Base-by-base conservation (phyloP, 2,113 vertebrate species). In the Neotoma lepida region DNA sequence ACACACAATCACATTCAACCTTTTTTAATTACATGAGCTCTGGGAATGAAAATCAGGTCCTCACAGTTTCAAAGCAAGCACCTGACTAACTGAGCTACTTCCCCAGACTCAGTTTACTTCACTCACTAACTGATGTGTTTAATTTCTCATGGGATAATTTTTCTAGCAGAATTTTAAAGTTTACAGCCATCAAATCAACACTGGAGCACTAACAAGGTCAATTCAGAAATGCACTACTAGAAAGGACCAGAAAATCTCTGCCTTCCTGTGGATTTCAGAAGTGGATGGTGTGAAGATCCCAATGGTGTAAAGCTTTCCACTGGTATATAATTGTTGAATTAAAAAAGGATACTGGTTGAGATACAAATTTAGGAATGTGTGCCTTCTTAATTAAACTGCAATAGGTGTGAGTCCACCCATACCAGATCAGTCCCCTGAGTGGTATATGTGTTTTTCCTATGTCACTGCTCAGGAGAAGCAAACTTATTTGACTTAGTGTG, bases 211-310 rank as follows among this genome's bases (percentile, higher is more conserved):
- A 20, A 64, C 30, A 46, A 71, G 33, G 35, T 12, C 46, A 39
- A 54, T 9, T 17, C 61, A 58, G 46, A 0, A 12, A n/a, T 8
- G 9, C 2, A n/a, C 5, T 44, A 5, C 2, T 20, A 9, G 61
- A n/a, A 58, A 78, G 49, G 13, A 14, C 33, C 10, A 4, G 33
- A 24, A 51, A 9, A 51, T 22, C 15, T 54, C 12, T 13, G 30
- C 30, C 22, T 85, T 88, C 51, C 15, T 18, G 7, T 4, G 63
- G 44, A 33, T 15, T 22, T 3, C 5, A 10, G 14, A 1, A 17
- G 9, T 17, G 3, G 9, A 66, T 51, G 49, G 51, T 1, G 39
- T 0, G 9, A 58, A 17, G n/a, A n/a, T n/a, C 35, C 17, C 35
- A 70, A 66, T 39, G 56, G 68, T 1, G 30, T 0, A 41, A 73